Evolutionary conservation across 2,797 vertebrate genomes (phyloP).

Genomic region (Podargus strigoides): DNA sequence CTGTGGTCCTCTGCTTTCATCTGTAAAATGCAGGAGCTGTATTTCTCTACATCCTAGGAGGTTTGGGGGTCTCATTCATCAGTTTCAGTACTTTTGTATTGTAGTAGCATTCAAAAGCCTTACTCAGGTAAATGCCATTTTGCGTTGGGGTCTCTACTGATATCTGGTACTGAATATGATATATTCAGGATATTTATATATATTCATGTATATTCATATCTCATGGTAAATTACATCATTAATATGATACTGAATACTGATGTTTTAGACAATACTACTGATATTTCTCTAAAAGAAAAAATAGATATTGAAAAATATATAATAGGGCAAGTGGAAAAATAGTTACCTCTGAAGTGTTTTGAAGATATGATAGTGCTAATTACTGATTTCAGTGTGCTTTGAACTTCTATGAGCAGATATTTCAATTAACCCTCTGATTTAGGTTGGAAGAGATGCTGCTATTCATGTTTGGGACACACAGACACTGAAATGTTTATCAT

Average conservation of each 20-base stretch:
- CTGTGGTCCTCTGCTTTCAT: neutral
- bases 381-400: neutral
- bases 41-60: neutral
- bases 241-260: neutral
- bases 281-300: neutral
- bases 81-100: neutral
- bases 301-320: neutral
- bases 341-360: neutral
- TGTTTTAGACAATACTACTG: neutral
- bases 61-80: neutral
- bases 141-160: neutral
- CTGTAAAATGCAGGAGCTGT: neutral
- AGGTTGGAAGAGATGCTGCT: constrained; percentile 94
- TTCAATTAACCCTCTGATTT: constrained; percentile 19
- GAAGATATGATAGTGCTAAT: neutral
- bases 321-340: neutral
- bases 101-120: neutral
- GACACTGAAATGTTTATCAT: constrained; percentile 89
- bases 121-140: neutral
- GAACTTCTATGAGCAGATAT: neutral
- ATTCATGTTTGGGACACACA: constrained; percentile 94
- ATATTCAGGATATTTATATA: neutral
- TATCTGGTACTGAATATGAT: neutral
- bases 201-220: no score
- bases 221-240: neutral